Evolutionary conservation across 2,888 invertebrate genomes (phyloP).

Genomic region (Leptopilina drosophilae): DNA sequence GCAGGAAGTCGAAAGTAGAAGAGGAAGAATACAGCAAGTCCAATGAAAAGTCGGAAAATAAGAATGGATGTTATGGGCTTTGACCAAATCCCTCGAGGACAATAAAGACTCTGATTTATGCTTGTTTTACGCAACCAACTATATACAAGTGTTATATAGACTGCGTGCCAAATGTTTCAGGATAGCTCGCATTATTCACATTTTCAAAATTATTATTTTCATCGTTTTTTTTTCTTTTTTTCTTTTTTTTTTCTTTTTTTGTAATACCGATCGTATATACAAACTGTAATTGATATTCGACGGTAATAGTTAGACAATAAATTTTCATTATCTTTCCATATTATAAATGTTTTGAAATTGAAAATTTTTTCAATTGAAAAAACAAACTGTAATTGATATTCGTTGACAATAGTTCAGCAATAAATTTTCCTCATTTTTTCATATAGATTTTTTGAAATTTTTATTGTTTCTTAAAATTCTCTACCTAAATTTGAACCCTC

Average conservation of each 20-base stretch:
- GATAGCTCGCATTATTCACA: neutral
- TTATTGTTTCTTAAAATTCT: no score
- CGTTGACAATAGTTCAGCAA: no score
- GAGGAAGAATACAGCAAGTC: slow-evolving; percentile 10
- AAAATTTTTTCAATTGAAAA: no score
- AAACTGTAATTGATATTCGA: no score
- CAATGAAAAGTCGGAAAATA: slow-evolving; percentile 48
- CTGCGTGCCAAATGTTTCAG: slow-evolving; percentile 12
- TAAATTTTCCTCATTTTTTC: no score
- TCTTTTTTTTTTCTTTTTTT: neutral
- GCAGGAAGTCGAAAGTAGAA: neutral
- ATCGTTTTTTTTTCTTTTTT: neutral
- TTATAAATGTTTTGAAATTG: no score
- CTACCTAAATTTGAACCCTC: no score
- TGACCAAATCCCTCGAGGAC: slow-evolving; percentile 50
- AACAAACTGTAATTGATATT: no score
- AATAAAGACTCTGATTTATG: slow-evolving; percentile 41
- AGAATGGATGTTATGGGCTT: slow-evolving; percentile 51
- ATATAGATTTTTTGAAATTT: no score
- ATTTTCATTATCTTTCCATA: no score
- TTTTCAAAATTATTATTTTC: neutral
- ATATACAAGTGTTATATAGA: neutral
- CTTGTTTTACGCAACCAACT: slow-evolving; percentile 19
- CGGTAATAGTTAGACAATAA: no score
- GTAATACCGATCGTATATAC: no score